Evolutionary conservation across 2,113 vertebrate genomes (phyloP), one percentile per base, ranked within the genome.

Genomic region (Copsychus sechellarum): DNA sequence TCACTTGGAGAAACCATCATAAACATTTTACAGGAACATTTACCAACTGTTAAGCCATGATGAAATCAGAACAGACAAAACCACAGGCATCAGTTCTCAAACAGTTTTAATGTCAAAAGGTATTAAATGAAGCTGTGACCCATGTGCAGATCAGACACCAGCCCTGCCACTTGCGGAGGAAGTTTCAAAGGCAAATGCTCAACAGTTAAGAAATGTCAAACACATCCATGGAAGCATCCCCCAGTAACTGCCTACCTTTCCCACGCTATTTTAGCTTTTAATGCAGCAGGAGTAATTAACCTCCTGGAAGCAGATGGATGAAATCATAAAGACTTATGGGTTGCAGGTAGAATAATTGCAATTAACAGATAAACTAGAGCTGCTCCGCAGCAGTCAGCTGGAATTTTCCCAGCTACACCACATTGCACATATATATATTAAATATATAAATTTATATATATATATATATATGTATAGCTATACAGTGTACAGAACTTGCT

Each of bases 91-190:
- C 76, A 56, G 67, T 47, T 88, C 71, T 69, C 91, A 67, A 81
- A 51, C 56, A 50, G 86, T 69, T 92, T 60, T 82, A 43, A 90
- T 58, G 88, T 85, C 90, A 92, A 86, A 91, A 95, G 50, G 81
- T 80, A 85, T 93, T 88, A 92, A 90, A 83, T 61, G 77, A 95
- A 95, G 73, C 78, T 73, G 48, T 91, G 73, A 88, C 78, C 91
- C 85, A 65, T 11, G 71, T 73, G 85, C 84, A 92, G 66, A 87
- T 72, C 83, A 64, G 65, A 88, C 53, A 83, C 31, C 69, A 53
- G 47, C 26, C 50, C 36, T 76, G 72, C 62, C 62, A 29, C 58
- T 56, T 62, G 73, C 14, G 53, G 67, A 72, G 50, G 69, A 82
- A 61, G 61, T 65, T 87, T 71, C 78, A 91, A 92, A 91, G 77